phyloP scores from a whole-genome alignment of 2,888 invertebrate genomes.

The Endomychus coccineus region DNA sequence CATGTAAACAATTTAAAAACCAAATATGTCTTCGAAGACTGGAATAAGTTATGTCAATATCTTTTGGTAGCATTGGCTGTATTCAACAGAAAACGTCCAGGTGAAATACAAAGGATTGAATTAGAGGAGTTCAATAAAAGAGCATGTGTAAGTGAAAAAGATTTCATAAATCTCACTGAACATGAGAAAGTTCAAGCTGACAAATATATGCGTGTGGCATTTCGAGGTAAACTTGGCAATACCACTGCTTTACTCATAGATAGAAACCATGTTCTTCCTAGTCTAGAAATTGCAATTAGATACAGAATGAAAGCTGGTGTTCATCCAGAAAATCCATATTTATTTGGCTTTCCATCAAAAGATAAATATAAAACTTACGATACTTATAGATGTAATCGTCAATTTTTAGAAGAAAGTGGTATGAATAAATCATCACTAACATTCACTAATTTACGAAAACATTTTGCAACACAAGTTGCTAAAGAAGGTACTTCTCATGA shows the following conservation, averaged over 20 bases:
- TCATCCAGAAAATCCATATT: neutral
- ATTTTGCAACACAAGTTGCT: conserved; percentile 1
- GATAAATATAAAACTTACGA: neutral
- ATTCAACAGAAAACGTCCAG: conserved; percentile 2
- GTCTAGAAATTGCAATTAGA: neutral
- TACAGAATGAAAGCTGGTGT: neutral
- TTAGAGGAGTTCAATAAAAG: conserved; percentile 1
- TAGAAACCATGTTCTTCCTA: neutral
- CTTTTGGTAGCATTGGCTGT: conserved; percentile 1
- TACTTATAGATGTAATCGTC: neutral
- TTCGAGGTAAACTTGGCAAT: conserved; percentile 1
- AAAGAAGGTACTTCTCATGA: neutral
- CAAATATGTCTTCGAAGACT: too few species aligned
- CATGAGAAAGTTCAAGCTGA: conserved; percentile 1
- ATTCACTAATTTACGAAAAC: conserved; percentile 1
- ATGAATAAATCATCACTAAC: neutral
- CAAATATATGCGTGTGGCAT: neutral
- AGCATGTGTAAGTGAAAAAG: neutral
- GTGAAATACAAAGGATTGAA: conserved; percentile 3
- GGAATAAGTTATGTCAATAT: neutral
- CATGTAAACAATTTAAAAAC: too few species aligned
- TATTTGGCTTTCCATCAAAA: conserved; percentile 2
- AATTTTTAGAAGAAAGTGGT: neutral
- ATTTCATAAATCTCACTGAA: neutral
- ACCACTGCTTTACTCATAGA: neutral